phyloP scores from a whole-genome alignment of 2,888 invertebrate species.

The Hydrotaea diabolus region DNA sequence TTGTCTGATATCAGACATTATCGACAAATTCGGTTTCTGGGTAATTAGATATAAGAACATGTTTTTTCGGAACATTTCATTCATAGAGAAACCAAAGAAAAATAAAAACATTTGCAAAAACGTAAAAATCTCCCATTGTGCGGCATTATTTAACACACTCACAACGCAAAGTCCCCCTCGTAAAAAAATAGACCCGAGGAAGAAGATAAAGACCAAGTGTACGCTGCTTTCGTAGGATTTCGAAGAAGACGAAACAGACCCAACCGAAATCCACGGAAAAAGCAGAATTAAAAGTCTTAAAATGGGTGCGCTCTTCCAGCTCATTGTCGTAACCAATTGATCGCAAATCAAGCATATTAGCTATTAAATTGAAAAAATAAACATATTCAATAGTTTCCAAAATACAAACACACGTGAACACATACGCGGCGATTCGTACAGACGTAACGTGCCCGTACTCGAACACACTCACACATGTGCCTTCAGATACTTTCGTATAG shows the following conservation, averaged over 20 bases:
- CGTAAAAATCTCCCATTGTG: no score
- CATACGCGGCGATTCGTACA: not conserved
- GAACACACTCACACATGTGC: no score
- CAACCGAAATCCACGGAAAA: constrained; percentile 22
- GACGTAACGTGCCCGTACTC: no score
- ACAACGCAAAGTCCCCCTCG: not conserved
- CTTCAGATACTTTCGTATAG: not conserved
- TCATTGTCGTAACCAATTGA: constrained; percentile 79
- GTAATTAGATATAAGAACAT: no score
- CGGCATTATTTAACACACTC: no score
- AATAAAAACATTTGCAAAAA: no score
- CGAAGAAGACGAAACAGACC: constrained; percentile 24
- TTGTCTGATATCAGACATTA: no score
- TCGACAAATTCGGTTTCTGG: no score
- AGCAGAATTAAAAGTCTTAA: constrained; percentile 64
- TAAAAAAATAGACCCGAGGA: not conserved
- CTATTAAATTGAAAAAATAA: constrained; percentile 58
- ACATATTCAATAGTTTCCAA: constrained; percentile 54
- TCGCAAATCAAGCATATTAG: constrained; percentile 71
- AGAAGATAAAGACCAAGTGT: not conserved
- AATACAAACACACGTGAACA: not conserved
- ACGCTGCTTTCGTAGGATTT: constrained; percentile 10
- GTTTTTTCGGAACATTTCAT: no score
- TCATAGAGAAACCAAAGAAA: no score
- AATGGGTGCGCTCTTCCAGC: constrained; percentile 78